phyloP scores from a whole-genome alignment of 1,140 invertebrate genomes.

The Platyscapa corneri region DNA sequence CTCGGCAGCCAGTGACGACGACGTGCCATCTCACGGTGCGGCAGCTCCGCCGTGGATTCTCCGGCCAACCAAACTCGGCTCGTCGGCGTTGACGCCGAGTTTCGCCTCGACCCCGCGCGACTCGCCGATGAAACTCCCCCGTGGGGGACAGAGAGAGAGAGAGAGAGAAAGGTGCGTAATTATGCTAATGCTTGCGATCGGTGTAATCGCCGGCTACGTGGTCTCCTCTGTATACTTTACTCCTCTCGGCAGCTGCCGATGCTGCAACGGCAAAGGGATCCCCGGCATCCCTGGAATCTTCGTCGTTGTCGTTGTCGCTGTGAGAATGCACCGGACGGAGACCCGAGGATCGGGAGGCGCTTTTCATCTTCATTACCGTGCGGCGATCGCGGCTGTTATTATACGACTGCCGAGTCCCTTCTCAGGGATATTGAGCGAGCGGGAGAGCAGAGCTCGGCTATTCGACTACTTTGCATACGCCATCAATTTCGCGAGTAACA shows the following conservation, averaged over 20 bases:
- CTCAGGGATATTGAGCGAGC: background rate
- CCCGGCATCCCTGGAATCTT: constrained; percentile 10
- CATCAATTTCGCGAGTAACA: constrained; percentile 53
- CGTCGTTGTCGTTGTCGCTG: background rate
- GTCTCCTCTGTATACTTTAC: constrained; percentile 45
- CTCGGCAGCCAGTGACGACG: constrained; percentile 59
- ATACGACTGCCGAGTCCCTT: background rate
- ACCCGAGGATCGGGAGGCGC: background rate
- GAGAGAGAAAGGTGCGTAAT: constrained; percentile 62
- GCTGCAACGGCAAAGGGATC: background rate
- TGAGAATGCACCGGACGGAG: constrained; percentile 53
- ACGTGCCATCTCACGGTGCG: background rate
- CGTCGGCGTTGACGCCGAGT: background rate
- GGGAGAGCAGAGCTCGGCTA: background rate
- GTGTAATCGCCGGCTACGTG: constrained; percentile 64
- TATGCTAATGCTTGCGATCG: constrained; percentile 70
- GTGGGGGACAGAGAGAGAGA: background rate
- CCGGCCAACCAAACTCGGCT: constrained; percentile 34
- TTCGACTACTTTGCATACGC: constrained; percentile 24
- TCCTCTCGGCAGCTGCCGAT: background rate
- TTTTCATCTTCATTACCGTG: constrained; percentile 41
- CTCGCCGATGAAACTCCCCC: background rate
- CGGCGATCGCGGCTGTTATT: constrained; percentile 16
- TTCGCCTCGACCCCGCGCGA: background rate
- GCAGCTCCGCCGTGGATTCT: constrained; percentile 15